A percentile compares a stretch with the other conserved stretches of the same genome.
Conservation (phyloP, 1,140 invertebrate genomes). For the Catajapyx aquilonaris region DNA sequence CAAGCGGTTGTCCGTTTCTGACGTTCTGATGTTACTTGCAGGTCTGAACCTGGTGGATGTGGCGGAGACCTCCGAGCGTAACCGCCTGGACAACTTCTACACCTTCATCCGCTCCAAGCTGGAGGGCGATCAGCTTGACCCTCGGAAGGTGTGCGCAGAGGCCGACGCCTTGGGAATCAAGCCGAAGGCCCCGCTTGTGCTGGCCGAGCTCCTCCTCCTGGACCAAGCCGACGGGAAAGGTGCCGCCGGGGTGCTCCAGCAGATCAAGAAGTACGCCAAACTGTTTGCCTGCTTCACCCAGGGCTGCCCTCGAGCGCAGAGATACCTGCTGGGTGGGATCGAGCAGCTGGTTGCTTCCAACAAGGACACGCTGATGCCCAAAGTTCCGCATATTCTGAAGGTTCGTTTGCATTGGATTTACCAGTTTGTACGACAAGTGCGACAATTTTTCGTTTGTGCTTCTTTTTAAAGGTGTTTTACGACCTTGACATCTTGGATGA, state of each 20-base stretch:
- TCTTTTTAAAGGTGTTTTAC: slow-evolving; percentile 53
- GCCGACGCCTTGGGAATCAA: slow-evolving; percentile 90
- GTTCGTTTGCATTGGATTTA: too few species aligned
- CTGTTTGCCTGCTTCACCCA: slow-evolving; percentile 67
- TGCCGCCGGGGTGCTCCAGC: slow-evolving; percentile 29
- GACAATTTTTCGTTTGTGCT: too few species aligned
- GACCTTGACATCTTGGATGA: slow-evolving; percentile 90
- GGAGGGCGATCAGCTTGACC: too few species aligned
- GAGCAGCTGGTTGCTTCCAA: slow-evolving; percentile 80
- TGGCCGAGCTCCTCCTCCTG: slow-evolving; percentile 85
- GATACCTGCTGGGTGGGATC: slow-evolving; percentile 83
- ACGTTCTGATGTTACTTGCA: too few species aligned
- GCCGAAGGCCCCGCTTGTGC: slow-evolving; percentile 74
- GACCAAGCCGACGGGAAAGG: too few species aligned
- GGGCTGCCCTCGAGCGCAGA: slow-evolving; percentile 79
- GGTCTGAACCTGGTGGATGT: slow-evolving; percentile 35
- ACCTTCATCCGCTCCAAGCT: slow-evolving; percentile 24
- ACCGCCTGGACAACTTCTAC: slow-evolving; percentile 37
- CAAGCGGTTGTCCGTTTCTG: too few species aligned
- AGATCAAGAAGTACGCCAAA: slow-evolving; percentile 37
- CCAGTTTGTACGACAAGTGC: too few species aligned
- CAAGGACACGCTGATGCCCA: slow-evolving; percentile 54
- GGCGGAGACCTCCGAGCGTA: slow-evolving; percentile 35
- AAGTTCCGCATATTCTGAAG: slow-evolving; percentile 79
- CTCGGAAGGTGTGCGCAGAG: too few species aligned